Base-by-base conservation (phyloP, 1,140 invertebrate genomes). In the Drosophila repletoides region DNA sequence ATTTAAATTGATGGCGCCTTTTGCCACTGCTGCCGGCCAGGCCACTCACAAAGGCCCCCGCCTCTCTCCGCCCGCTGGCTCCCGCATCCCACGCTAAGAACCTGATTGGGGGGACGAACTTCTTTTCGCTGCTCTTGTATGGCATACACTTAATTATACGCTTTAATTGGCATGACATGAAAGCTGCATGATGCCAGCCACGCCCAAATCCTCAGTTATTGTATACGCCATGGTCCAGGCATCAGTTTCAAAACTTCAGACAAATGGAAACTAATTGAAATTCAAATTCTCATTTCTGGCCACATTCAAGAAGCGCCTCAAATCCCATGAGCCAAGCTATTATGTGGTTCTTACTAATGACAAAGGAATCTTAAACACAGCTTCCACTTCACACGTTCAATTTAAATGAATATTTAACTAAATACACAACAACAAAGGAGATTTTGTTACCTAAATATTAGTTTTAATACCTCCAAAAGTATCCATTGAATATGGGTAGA, bases 1-100 rank as follows among this genome's bases (percentile, higher is more conserved):
- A 86, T 84, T 80, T 86, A 65, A 84, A 86, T 84, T 86, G 75
- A 71, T 76, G 65, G 69, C 43, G 60, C 48, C 26, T 46, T 31
- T n/a, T 21, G 33, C 45, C 36, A n/a, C 21, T 43, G 33, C 41
- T 26, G 29, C 21, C 6, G 55, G 40, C 12, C 31, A 59, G 5
- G 12, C 9, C 15, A 14, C 14, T 29, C 33, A 48, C 41, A 64
- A 64, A 63, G 48, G 34, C 10, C 29, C 15, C 26, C 48, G 12
- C 14, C 12, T 58, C 49, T 22, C 48, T 46, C 28, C 24, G 19
- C 28, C 63, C 28, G n/a, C n/a, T n/a, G n/a, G n/a, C 40, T 34
- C 5, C 1, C 15, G 33, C 38, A 29, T 24, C 52, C 19, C 41
- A 31, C 51, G 40, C 59, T 43, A 72, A 48, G 40, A 41, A 28